Evolutionary conservation across 2,797 vertebrate genomes (phyloP), one percentile per base, ranked within the genome.

Genomic region (Spatula versicolor): DNA sequence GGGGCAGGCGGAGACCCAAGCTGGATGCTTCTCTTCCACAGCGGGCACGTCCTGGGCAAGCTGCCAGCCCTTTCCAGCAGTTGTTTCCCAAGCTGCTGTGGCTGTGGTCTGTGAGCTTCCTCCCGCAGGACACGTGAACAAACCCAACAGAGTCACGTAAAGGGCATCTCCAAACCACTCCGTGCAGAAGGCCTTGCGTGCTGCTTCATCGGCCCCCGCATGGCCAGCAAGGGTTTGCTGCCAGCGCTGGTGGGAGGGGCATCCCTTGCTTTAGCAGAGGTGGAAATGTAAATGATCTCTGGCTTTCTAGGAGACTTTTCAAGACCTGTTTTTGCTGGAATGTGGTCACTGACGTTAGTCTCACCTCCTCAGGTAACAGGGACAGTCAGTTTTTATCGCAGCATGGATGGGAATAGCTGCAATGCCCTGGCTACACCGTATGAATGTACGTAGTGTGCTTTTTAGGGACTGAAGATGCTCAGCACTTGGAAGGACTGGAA

Each of bases 181-280:
- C 0, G 0, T 6, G 4, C 30, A 20, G 33, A 48, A 46, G 19
- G 13, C 35, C 43, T 37, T 22, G 9, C 25, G 7, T 69, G 75
- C 71, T 5, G 1, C 39, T 37, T 17, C 1, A 9, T 7, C 0
- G 0, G n/a, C 69, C 30, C 43, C 23, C 4, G 30, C 19, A 4
- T 33, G 77, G 50, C 63, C 31, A 31, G 6, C 2, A 13, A 72
- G 62, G 31, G 59, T 37, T 58, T 37, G 23, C n/a, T 12, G 13
- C 17, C 21, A 20, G 79, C 23, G 68, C 64, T n/a, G 39, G 11
- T 7, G 60, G 28, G 25, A 8, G 13, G 25, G 74, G 31, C 21
- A 14, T 23, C 23, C 20, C 33, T 37, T 52, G 20, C 56, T 89
- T 63, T 35, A 85, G 75, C 68, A 72, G 58, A 81, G 30, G 28